Evolutionary conservation across 2,797 vertebrate genomes (phyloP), one percentile per base, ranked within the genome.

Genomic region (Podargus strigoides): DNA sequence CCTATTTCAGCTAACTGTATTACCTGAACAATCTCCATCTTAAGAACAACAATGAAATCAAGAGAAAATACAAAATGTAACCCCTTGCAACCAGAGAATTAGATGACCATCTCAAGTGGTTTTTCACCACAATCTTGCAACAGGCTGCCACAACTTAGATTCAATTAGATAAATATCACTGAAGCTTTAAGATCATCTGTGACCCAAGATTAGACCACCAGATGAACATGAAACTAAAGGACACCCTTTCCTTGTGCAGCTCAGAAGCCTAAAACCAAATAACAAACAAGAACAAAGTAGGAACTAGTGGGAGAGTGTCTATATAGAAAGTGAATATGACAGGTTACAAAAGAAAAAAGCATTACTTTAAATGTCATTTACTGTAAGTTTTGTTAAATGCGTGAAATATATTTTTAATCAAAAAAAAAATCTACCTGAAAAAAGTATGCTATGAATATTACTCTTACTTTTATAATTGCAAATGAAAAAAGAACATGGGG

Each of bases 111-210:
- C 76, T 83, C 56, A 56, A 20, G 26, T 30, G 26, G 14, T 73
- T 77, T 49, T 90, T 92, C 78, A 53, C 36, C 55, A 34, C 79
- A 86, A 70, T 73, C 86, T 74, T 70, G 75, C 86, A 87, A 49
- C n/a, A 83, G 67, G 64, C 69, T 87, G 59, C 74, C 80, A 91
- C 79, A 36, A 30, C 85, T 85, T 76, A 52, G 32, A 72, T 78
- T 93, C 94, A 87, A 56, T 78, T 91, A 91, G 85, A 64, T 53
- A 89, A 95, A 49, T 50, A 92, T 62, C 76, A 50, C 81, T 67
- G 75, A 89, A 85, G 67, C 34, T 74, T 85, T 95, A 94, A 92
- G 76, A 19, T 84, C 92, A 94, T 80, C 58, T 87, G n/a, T 14
- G n/a, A 82, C 78, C 69, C 64, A 52, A 68, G 80, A 91, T 95